Evolutionary conservation across 2,888 invertebrate genomes (phyloP).

Genomic region (Lasius fuliginosus): DNA sequence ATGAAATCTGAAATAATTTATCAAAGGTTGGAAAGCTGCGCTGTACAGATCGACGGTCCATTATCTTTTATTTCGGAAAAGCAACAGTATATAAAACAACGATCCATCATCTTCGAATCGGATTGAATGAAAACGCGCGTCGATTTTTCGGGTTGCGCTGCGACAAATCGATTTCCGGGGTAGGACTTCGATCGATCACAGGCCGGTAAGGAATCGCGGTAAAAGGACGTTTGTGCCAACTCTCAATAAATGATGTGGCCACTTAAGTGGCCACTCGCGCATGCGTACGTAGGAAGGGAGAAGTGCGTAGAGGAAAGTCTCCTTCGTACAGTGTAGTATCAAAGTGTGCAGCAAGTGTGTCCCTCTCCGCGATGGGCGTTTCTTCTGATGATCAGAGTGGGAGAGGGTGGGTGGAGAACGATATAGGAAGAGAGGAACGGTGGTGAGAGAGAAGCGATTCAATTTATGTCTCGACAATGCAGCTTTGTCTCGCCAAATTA

Average conservation of each 20-base stretch:
- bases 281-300: constrained; percentile 15
- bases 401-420: constrained; percentile 69
- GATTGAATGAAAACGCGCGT: not conserved
- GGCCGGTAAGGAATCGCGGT: too few relatives aligned
- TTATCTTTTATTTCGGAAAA: not conserved
- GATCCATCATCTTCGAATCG: not conserved
- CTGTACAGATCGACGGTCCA: not conserved
- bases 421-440: constrained; percentile 47
- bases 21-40: not conserved
- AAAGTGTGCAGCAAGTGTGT: constrained; percentile 57
- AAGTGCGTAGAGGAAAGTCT: constrained; percentile 30
- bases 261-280: not conserved
- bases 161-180: not conserved
- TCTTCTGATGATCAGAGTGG: constrained; percentile 69
- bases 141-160: not conserved
- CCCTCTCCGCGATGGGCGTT: constrained; percentile 68
- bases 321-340: constrained; percentile 17
- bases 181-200: not conserved
- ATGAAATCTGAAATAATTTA: constrained; percentile 4
- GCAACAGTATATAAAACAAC: not conserved
- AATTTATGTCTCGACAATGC: constrained; percentile 84
- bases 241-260: not conserved
- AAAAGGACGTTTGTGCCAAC: not conserved
- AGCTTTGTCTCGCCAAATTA: constrained; percentile 85
- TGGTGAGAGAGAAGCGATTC: constrained; percentile 77